Evolutionary conservation across 2,113 vertebrate species (phyloP).

Genomic region (Gobio gobio): DNA sequence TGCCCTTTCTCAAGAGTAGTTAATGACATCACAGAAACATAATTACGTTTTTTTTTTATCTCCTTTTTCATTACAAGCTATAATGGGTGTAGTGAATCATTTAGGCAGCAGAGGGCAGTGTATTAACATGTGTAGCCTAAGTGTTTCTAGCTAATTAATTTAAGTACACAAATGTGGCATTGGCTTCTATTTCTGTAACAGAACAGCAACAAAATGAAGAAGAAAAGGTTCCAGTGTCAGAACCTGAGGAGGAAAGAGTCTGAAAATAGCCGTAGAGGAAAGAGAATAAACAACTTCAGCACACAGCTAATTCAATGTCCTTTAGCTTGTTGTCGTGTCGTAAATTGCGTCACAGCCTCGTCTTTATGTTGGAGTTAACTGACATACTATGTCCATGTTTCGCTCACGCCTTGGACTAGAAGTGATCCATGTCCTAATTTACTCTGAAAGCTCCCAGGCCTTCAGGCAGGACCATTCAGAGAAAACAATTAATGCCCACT

Average conservation of each 20-base stretch:
- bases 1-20: neutral
- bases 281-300: neutral
- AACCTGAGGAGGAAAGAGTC: neutral
- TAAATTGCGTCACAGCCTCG: neutral
- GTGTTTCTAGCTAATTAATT: neutral
- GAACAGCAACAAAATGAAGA: neutral
- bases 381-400: neutral
- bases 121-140: neutral
- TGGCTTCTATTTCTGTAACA: neutral
- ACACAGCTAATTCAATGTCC: constrained; percentile 4
- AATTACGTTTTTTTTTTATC: neutral
- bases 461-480: neutral
- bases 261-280: neutral
- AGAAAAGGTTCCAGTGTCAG: neutral
- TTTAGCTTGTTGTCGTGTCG: constrained; percentile 24
- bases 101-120: constrained; percentile 35
- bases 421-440: constrained; percentile 5
- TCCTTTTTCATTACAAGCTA: neutral
- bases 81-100: neutral
- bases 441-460: neutral
- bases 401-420: neutral
- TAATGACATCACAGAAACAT: neutral
- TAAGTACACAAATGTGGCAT: neutral
- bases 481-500: neutral
- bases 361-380: neutral